Percentiles rank a stretch among this genome's conserved stretches.
These are phyloP conservation scores for Mesodorylaimus sp. DNA, from an alignment of 2,888 invertebrate species.

Conservation along the genomic window DNA sequence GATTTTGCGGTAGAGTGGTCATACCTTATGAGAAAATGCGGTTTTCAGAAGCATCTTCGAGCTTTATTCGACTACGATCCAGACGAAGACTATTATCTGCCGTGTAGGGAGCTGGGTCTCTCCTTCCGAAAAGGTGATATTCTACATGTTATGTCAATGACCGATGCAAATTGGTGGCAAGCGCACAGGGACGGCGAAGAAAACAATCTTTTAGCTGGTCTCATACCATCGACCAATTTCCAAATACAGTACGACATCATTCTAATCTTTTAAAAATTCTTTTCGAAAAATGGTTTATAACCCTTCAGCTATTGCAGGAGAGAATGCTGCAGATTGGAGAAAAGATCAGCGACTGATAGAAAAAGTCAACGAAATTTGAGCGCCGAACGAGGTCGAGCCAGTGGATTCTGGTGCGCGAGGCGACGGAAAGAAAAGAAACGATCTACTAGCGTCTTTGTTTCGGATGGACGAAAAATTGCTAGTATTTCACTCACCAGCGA, in stretches of 20 bases:
- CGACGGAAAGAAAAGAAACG: no score
- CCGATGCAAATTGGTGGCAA: conserved; percentile 98
- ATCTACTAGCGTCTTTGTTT: no score
- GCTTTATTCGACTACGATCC: conserved; percentile 97
- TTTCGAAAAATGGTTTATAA: no score
- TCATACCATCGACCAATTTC: conserved; percentile 86
- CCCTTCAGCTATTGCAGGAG: background rate
- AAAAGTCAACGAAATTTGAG: background rate
- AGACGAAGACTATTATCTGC: conserved; percentile 89
- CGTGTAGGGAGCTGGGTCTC: conserved; percentile 84
- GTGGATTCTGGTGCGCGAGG: conserved; percentile 2
- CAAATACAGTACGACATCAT: conserved; percentile 44
- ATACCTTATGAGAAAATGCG: no score
- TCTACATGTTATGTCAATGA: conserved; percentile 82
- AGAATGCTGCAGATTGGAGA: background rate
- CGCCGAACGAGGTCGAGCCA: no score
- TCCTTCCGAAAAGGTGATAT: conserved; percentile 94
- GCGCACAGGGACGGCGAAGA: conserved; percentile 92
- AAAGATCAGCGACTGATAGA: no score
- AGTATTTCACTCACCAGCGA: no score
- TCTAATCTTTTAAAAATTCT: no score
- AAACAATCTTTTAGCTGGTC: conserved; percentile 63
- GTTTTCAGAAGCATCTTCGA: conserved; percentile 51
- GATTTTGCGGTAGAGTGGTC: no score
- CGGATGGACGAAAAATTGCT: no score